Base-by-base conservation (phyloP, 2,113 vertebrate species). In the Gobio gobio region DNA sequence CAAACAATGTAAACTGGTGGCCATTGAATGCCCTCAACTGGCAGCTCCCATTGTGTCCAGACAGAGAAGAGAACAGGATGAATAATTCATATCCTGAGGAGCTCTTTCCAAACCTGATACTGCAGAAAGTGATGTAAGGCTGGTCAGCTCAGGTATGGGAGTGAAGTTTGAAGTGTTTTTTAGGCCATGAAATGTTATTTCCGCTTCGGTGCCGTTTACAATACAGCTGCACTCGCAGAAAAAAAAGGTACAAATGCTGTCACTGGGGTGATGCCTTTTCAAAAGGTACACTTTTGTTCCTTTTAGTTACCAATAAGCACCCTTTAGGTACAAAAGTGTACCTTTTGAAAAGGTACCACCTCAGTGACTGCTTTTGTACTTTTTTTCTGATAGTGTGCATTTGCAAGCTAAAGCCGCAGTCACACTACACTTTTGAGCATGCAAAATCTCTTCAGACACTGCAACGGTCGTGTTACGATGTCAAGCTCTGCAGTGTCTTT, bases 71-170 rank as follows among this genome's bases (percentile, higher is more conserved):
- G 56, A 63, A 81, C 47, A 20, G 74, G 10, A 76, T 88, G 59
- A 86, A 88, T 88, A 84, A 86, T 88, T 88, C 10, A 88, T 36
- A 45, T 70, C 14, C 40, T 80, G 40, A 64, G 16, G 13, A 59
- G 84, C 59, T 68, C 56, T 75, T 79, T 88, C 54, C 76, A 83
- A 86, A 84, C 82, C 68, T 77, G 85, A 82, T 58, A 73, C 82
- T 45, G 47, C 56, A 64, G 22, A 64, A 51, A 59, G 12, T 43
- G 36, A 40, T 72, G 76, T 70, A 26, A 75, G 18, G 24, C 68
- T 83, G 40, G 10, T 61, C 12, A 72, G 14, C 54, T 73, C 29
- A 75, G 66, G 51, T 79, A 43, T 22, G 2, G 10, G 29, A 78
- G 63, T 24, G 16, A 20, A 76, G 63, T 45, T 56, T 7, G 14